Percentiles rank a stretch among this genome's conserved stretches.
Conservation (phyloP, 2,888 invertebrate species). For the Alcis repandata region DNA sequence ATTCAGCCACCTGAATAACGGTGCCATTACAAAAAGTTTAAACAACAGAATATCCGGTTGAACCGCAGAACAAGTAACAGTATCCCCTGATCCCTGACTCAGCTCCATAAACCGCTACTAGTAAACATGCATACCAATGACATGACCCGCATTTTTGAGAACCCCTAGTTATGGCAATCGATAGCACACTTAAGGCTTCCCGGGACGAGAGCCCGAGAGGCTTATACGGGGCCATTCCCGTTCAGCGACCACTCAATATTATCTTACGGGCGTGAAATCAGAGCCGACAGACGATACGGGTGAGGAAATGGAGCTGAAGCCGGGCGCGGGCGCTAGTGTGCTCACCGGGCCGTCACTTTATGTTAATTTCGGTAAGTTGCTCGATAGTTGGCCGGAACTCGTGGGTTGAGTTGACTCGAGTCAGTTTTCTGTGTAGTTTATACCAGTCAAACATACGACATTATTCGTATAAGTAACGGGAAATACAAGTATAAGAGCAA, state of each 20-base stretch:
- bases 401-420: too few species aligned
- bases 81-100: not conserved
- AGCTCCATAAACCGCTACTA: not conserved
- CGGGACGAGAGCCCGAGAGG: not conserved
- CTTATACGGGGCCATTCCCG: conserved; percentile 28
- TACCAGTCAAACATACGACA: too few species aligned
- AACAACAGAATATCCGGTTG: not conserved
- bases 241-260: conserved; percentile 25
- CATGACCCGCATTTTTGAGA: not conserved
- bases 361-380: not conserved
- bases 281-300: conserved; percentile 20
- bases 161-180: conserved; percentile 3
- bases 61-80: not conserved
- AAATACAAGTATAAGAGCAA: too few species aligned
- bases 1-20: not conserved
- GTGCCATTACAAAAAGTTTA: not conserved
- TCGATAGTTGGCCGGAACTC: not conserved
- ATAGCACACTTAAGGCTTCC: conserved; percentile 27
- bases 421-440: too few species aligned
- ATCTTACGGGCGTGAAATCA: conserved; percentile 23
- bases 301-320: not conserved
- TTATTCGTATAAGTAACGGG: too few species aligned
- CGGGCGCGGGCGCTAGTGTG: not conserved
- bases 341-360: not conserved
- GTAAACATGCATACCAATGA: not conserved